Evolutionary conservation across 1,140 invertebrate species (phyloP), one percentile per base, ranked within the genome.

Genomic region (Drosophila sproati): DNA sequence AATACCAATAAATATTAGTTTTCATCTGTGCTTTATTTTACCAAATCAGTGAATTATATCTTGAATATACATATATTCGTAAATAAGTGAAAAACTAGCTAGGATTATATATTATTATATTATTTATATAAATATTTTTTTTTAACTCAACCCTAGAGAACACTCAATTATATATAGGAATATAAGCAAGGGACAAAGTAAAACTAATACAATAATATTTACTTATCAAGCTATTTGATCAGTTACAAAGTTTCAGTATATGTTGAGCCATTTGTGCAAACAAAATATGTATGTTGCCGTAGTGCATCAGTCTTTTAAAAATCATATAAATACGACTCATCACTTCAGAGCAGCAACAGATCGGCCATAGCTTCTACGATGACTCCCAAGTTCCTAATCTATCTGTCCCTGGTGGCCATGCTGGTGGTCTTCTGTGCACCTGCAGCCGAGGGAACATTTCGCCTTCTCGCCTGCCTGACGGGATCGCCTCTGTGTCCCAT

Each of bases 301-400:
- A 43, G 7, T 20, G 8, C 10, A 20, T 45, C 6, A 5, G 20
- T 7, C 5, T 20, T 1, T 2, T 37, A 29, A 7, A 8, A 50
- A n/a, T 4, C 32, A 39, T 50, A 62, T 62, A 62, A 62, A 51
- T 62, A 62, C 10, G 10, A 8, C 10, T 6, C 8, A 50, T 31
- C 20, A 50, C 45, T 48, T 62, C 10, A 39, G 34, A 62, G 5
- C 45, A 12, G 5, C 45, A 6, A 10, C 7, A 37, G 32, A 6
- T 37, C n/a, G 28, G 8, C 8, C 34, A 3, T 2, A 35, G 57
- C 45, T 47, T 35, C 12, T 5, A 62, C 5, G 20, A 50, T 62
- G 59, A 29, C 59, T 32, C 5, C 43, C 45, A 62, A 62, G 47
- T 50, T 62, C 5, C 34, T 62, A 4, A 39, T 62, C 20, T 62